These are phyloP conservation scores for Drosophila melanica DNA, from an alignment of 1,140 invertebrate genomes.

Conservation along the genomic window DNA sequence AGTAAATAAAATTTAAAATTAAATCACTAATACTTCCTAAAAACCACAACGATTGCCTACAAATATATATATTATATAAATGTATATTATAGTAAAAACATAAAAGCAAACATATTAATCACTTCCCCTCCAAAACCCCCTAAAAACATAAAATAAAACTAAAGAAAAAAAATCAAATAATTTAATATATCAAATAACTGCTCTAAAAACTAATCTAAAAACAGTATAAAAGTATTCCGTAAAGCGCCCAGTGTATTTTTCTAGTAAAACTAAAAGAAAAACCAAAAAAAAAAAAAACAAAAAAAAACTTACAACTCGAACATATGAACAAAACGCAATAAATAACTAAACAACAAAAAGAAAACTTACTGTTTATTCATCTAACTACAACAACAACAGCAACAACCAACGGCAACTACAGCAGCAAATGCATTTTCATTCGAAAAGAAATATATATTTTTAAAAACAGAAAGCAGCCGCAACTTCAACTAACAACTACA, in stretches of 20 bases:
- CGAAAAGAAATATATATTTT: constrained; percentile 56
- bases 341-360: constrained; percentile 43
- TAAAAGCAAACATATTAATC: constrained; percentile 66
- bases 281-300: constrained; percentile 27
- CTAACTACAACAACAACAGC: constrained; percentile 45
- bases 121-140: constrained; percentile 45
- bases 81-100: constrained; percentile 56
- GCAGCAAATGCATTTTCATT: constrained; percentile 76
- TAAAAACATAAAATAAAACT: constrained; percentile 30
- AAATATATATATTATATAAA: constrained; percentile 56
- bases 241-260: constrained; percentile 75
- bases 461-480: constrained; percentile 40
- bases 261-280: constrained; percentile 74
- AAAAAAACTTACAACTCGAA: constrained; percentile 56
- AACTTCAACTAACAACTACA: constrained; percentile 31
- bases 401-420: constrained; percentile 53
- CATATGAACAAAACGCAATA: constrained; percentile 55
- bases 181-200: constrained; percentile 61
- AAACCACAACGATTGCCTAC: constrained; percentile 81
- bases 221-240: constrained; percentile 54
- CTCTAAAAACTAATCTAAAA: constrained; percentile 43
- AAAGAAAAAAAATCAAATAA: constrained; percentile 61
- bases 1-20: constrained; percentile 52
- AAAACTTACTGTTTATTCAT: constrained; percentile 36
- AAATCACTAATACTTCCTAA: constrained; percentile 82